Evolutionary conservation across 2,797 vertebrate species (phyloP), one percentile per base, ranked within the genome.

Genomic region (Cuculus canorus): DNA sequence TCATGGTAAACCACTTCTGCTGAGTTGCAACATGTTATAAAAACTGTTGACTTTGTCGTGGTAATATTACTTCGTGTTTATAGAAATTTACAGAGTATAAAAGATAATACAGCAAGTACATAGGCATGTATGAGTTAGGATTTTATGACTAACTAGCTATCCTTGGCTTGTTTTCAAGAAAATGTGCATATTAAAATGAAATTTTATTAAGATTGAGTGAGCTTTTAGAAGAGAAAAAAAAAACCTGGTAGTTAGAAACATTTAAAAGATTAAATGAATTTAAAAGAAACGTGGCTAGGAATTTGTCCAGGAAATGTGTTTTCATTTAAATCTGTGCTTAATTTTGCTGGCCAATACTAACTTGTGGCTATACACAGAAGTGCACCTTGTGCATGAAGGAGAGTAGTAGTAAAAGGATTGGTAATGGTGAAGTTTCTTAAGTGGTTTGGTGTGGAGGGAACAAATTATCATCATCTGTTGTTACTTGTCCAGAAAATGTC

Each of bases 81-180:
- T 91, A 93, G 92, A 72, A 53, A 68, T 91, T 66, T 54, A 76
- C 70, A 33, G 41, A 32, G 48, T 65, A 88, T 78, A 59, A 94
- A 93, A 96, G 68, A 81, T 63, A 88, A 92, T 91, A 85, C 17
- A 88, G 33, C 48, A 92, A 60, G 33, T 75, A 65, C 15, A 57
- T 14, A 11, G 83, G 17, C 35, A 56, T 86, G 61, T 47, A 78
- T 59, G 9, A 82, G 16, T 91, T 87, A 72, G 25, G 41, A 70
- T 90, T 92, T 96, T 94, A 95, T 75, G 65, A 88, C 18, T 56
- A 22, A 82, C 82, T 72, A 89, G 22, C 21, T 78, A 32, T 76
- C 43, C 47, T 84, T 93, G 57, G 21, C 68, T 91, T 82, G 79
- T 76, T 61, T 82, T 88, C 47, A 89, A 82, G 88, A 60, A 88